Conservation (phyloP, 2,113 vertebrate species). For the Pituophis catenifer region DNA sequence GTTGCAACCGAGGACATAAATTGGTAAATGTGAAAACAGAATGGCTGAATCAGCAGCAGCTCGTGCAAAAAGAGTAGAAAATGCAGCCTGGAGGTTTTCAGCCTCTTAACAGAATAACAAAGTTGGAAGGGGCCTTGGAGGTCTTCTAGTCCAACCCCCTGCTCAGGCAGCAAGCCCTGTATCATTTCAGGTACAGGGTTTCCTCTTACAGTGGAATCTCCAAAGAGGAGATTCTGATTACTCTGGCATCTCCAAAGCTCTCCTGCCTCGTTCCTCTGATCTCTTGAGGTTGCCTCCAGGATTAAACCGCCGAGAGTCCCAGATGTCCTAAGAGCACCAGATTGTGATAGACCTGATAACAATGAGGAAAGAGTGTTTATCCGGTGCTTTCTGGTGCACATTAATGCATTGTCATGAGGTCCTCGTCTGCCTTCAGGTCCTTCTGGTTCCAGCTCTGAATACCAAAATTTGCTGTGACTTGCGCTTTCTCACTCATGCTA, state of each 20-base stretch:
- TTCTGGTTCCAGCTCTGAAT: not conserved
- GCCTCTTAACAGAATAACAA: not conserved
- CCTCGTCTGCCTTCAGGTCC: not conserved
- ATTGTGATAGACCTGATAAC: not conserved
- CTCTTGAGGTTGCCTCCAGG: not conserved
- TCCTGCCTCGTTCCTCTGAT: not conserved
- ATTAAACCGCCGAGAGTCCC: not conserved
- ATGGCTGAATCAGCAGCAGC: not conserved
- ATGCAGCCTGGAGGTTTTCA: not conserved
- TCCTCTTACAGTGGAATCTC: not conserved
- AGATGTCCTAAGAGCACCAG: not conserved
- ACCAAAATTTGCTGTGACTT: not conserved
- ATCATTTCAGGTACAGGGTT: not conserved
- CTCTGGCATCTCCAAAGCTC: not conserved
- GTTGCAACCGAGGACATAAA: not conserved
- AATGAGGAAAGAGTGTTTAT: not conserved
- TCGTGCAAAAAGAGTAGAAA: not conserved
- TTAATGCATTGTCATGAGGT: not conserved
- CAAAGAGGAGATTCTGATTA: no score
- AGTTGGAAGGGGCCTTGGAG: no score
- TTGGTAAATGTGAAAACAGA: not conserved
- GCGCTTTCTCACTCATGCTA: not conserved
- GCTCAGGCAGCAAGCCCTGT: no score
- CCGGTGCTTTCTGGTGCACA: not conserved
- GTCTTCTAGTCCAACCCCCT: not conserved